Evolutionary conservation across 2,113 vertebrate species (phyloP).

Genomic region (Halcyon malimbica): DNA sequence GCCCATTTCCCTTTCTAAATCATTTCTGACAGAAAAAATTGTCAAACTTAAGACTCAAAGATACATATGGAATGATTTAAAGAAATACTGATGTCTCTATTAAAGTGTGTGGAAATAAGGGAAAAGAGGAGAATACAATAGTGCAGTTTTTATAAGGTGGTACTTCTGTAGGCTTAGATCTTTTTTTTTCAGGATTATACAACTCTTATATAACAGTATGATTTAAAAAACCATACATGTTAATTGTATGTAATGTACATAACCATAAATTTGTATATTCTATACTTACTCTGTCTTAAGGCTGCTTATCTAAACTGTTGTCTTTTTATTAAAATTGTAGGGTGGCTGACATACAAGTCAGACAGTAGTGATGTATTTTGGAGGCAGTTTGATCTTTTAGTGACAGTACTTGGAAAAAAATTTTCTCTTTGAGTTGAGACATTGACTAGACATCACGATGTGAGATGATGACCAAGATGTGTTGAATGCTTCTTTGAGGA

Average conservation of each 20-base stretch:
- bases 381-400: neutral
- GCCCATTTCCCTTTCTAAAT: neutral
- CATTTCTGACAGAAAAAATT: neutral
- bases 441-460: neutral
- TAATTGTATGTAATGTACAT: neutral
- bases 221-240: too few relatives aligned
- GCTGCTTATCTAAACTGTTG: neutral
- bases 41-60: neutral
- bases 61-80: neutral
- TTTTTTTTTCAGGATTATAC: neutral
- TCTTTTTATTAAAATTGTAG: neutral
- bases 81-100: neutral
- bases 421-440: neutral
- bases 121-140: neutral
- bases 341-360: neutral
- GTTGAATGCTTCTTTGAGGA: neutral
- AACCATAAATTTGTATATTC: neutral
- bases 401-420: neutral
- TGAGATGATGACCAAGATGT: neutral
- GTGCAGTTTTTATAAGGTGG: neutral
- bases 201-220: neutral
- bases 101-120: neutral
- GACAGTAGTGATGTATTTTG: neutral
- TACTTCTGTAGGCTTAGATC: neutral
- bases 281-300: neutral